Conservation (phyloP, 2,888 invertebrate species). For the Stratiomys singularior region DNA sequence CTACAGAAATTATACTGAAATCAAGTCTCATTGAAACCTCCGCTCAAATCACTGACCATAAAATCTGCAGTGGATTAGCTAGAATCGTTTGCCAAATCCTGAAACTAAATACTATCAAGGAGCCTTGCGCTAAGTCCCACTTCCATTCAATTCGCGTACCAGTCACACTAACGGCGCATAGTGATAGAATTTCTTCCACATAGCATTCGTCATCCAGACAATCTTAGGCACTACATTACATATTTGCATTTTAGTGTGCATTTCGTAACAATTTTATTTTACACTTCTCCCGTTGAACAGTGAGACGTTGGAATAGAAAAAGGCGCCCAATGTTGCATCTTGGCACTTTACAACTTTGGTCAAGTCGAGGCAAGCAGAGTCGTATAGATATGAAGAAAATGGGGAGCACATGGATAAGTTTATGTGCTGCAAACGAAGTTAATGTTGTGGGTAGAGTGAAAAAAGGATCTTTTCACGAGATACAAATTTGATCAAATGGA, state of each 20-base stretch:
- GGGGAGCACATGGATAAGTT: no score
- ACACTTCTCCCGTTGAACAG: slow-evolving; percentile 33
- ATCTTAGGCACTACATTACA: background rate
- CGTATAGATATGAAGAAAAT: background rate
- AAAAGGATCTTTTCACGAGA: no score
- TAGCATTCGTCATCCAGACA: slow-evolving; percentile 5
- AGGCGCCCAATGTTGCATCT: background rate
- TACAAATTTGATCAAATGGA: no score
- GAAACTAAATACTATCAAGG: background rate
- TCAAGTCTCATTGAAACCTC: background rate
- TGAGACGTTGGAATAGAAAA: background rate
- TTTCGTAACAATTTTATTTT: slow-evolving; percentile 32
- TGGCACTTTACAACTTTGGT: background rate
- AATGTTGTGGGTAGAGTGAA: no score
- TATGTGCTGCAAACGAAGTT: no score
- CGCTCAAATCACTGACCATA: background rate
- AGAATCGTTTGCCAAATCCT: background rate
- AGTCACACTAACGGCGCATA: background rate
- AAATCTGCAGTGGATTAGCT: background rate
- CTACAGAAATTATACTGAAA: background rate
- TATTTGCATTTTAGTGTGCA: slow-evolving; percentile 27
- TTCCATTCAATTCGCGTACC: no score
- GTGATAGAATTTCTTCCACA: slow-evolving; percentile 17
- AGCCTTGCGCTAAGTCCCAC: no score
- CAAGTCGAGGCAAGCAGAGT: background rate